phyloP scores from a whole-genome alignment of 1,140 invertebrate genomes.

The Drosophila truncata region DNA sequence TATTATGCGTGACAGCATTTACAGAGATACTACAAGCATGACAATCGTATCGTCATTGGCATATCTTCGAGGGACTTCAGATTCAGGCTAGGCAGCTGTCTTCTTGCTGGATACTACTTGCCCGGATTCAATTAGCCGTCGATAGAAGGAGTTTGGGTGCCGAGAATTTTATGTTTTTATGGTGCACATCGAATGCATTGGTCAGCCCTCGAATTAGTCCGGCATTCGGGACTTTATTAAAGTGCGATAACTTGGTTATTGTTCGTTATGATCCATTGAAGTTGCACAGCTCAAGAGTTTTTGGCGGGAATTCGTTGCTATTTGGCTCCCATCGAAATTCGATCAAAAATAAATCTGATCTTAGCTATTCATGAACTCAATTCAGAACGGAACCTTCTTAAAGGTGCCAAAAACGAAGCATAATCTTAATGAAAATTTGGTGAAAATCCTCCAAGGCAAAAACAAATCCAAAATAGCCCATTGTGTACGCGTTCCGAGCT shows the following conservation, averaged over 20 bases:
- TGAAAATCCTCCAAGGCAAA: slow-evolving; percentile 41
- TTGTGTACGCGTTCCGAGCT: slow-evolving; percentile 48
- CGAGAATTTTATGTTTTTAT: slow-evolving; percentile 59
- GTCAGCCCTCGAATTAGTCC: slow-evolving; percentile 46
- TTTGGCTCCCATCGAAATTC: slow-evolving; percentile 2
- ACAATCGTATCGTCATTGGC: slow-evolving; percentile 60
- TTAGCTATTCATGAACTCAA: slow-evolving; percentile 1
- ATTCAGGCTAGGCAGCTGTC: slow-evolving; percentile 57
- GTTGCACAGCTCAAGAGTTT: slow-evolving; percentile 17
- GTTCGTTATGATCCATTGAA: not conserved
- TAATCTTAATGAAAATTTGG: slow-evolving; percentile 51
- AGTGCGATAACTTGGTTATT: slow-evolving; percentile 34
- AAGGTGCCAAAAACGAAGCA: slow-evolving; percentile 35
- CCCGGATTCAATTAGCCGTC: slow-evolving; percentile 73
- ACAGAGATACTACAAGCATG: slow-evolving; percentile 30
- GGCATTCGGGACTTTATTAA: slow-evolving; percentile 50
- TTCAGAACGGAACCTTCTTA: not conserved
- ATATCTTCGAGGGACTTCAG: slow-evolving; percentile 44
- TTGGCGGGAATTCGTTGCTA: slow-evolving; percentile 14
- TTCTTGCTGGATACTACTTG: slow-evolving; percentile 62
- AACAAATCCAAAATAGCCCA: slow-evolving; percentile 31
- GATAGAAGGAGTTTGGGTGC: slow-evolving; percentile 21
- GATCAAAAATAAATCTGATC: slow-evolving; percentile 16
- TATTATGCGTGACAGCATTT: slow-evolving; percentile 79
- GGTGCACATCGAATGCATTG: slow-evolving; percentile 59